A percentile compares a stretch with the other conserved stretches of the same genome.
Evolutionary conservation across 1,140 invertebrate species (phyloP).

Genomic region (Neotoxoptera formosana): DNA sequence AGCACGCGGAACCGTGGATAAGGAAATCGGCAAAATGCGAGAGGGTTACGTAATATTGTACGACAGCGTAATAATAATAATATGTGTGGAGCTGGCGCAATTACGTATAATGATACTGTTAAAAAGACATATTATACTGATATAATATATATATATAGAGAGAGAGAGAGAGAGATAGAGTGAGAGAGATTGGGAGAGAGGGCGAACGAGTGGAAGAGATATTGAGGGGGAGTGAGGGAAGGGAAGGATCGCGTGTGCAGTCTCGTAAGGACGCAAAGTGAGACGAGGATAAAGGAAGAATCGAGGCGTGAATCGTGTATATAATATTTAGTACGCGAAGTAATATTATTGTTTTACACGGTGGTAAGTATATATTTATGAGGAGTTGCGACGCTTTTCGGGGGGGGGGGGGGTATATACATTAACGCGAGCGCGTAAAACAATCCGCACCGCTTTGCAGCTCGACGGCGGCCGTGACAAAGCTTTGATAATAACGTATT

Average conservation of each 20-base stretch:
- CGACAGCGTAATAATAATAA: conserved; percentile 4
- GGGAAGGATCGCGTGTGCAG: background rate
- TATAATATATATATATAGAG: too few relatives aligned
- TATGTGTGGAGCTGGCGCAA: background rate
- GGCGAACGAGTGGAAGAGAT: background rate
- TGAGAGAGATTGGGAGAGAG: background rate
- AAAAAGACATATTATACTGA: conserved; percentile 13
- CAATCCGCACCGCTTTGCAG: background rate
- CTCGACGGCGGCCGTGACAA: background rate
- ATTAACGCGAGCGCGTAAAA: background rate
- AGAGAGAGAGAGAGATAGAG: background rate
- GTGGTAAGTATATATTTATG: background rate
- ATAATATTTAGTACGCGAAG: background rate
- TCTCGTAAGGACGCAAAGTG: background rate
- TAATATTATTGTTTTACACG: conserved; percentile 46
- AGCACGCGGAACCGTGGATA: background rate
- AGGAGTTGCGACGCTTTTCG: background rate
- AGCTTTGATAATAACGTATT: conserved; percentile 27
- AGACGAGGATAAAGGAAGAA: background rate
- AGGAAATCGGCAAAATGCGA: background rate
- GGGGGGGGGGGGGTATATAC: background rate
- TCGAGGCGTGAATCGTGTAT: conserved; percentile 18
- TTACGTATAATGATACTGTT: conserved; percentile 50
- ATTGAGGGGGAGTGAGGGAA: background rate
- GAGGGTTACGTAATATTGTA: conserved; percentile 9